Evolutionary conservation across 1,140 invertebrate genomes (phyloP).

Genomic region (Glomeris maerens): DNA sequence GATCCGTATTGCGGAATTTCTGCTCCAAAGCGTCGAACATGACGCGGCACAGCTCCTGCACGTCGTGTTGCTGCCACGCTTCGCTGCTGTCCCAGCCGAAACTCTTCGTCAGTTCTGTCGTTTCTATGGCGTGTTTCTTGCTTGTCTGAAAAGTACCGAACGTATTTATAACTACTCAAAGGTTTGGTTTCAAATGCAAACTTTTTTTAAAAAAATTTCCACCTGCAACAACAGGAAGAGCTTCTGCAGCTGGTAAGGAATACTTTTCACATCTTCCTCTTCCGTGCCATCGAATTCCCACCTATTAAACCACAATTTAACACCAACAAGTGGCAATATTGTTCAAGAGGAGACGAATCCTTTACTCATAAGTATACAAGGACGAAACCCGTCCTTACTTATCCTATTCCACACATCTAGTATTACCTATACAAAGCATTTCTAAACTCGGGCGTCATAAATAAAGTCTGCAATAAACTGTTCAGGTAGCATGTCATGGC

Average conservation of each 20-base stretch:
- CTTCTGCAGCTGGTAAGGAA: conserved; percentile 75
- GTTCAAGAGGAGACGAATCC: too few species aligned
- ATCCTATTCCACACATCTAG: too few species aligned
- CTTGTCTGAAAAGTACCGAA: conserved; percentile 45
- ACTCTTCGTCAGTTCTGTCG: conserved; percentile 70
- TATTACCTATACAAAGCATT: conserved; percentile 70
- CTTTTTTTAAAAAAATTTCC: conserved; percentile 13
- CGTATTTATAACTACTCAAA: conserved; percentile 4
- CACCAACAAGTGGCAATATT: too few species aligned
- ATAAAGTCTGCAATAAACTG: conserved; percentile 73
- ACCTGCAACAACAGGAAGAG: conserved; percentile 76
- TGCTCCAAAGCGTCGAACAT: conserved; percentile 85
- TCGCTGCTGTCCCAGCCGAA: conserved; percentile 86
- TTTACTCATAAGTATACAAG: too few species aligned
- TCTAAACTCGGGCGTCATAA: conserved; percentile 88
- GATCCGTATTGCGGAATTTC: conserved; percentile 69
- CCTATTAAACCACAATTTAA: conserved; percentile 19
- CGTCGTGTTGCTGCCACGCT: conserved; percentile 86
- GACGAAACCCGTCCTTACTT: too few species aligned
- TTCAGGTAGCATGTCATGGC: conserved; percentile 92
- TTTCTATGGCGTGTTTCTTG: conserved; percentile 57
- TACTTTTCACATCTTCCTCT: conserved; percentile 46
- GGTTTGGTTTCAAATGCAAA: not conserved
- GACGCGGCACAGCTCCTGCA: conserved; percentile 76
- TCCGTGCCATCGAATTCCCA: conserved; percentile 62